These are phyloP conservation scores for Tipula vernalis DNA, from an alignment of 2,888 invertebrate genomes.

Conservation along the genomic window DNA sequence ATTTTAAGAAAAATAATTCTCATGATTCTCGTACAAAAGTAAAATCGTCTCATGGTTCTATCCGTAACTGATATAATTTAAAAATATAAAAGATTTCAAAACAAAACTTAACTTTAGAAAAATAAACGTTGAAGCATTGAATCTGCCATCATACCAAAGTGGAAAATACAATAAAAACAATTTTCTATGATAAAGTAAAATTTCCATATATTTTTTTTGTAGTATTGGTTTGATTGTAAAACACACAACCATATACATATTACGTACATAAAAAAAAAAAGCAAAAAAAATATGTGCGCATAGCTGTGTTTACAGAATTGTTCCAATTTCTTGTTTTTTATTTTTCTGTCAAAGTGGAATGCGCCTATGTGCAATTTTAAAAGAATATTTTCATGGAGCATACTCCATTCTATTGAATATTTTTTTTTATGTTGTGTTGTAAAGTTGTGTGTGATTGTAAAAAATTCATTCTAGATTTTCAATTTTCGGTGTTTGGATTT, in stretches of 20 bases:
- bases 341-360: neutral
- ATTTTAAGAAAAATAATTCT: too few species aligned
- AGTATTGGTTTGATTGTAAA: neutral
- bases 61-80: too few species aligned
- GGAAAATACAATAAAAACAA: neutral
- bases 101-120: too few species aligned
- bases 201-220: neutral
- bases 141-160: neutral
- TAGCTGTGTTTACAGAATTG: neutral
- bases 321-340: neutral
- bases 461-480: neutral
- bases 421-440: neutral
- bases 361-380: neutral
- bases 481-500: neutral
- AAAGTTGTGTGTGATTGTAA: neutral
- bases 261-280: neutral
- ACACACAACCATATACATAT: neutral
- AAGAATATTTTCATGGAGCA: neutral
- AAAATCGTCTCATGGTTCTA: too few species aligned
- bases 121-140: too few species aligned
- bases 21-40: too few species aligned
- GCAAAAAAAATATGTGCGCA: neutral
- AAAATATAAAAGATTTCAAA: too few species aligned
- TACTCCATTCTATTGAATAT: neutral
- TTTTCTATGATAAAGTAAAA: neutral